These are phyloP conservation scores for Trachelus stipa DNA, from an alignment of 2,888 invertebrate genomes.

Conservation along the genomic window DNA sequence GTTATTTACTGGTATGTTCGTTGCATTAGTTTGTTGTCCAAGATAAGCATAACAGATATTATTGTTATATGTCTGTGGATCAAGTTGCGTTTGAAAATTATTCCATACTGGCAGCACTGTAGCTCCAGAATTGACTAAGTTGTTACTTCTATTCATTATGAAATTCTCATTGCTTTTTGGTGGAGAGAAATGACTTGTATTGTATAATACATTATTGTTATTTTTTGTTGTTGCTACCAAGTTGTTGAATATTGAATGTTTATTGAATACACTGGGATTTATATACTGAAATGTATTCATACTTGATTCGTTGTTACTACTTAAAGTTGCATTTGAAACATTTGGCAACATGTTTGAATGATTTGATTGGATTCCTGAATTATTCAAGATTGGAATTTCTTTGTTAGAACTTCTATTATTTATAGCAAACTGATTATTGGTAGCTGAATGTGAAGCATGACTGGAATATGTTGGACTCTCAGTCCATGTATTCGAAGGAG, in stretches of 20 bases:
- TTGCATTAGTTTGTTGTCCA: not conserved
- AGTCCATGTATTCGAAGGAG: not conserved
- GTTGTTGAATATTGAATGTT: slow-evolving; percentile 1
- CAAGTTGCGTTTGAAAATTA: slow-evolving; percentile 8
- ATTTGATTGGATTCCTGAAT: slow-evolving; percentile 11
- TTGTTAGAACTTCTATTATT: not conserved
- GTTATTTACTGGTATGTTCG: not conserved
- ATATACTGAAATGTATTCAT: not conserved
- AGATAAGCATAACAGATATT: not conserved
- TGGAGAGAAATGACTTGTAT: not conserved
- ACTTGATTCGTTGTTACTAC: not conserved
- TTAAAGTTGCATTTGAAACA: not conserved
- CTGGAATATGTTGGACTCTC: not conserved
- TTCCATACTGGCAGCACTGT: slow-evolving; percentile 7
- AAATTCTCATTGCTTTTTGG: not conserved
- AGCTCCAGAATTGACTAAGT: slow-evolving; percentile 7
- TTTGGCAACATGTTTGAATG: slow-evolving; percentile 7
- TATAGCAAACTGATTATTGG: not conserved
- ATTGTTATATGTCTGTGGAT: not conserved
- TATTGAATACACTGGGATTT: slow-evolving; percentile 3
- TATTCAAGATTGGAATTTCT: not conserved
- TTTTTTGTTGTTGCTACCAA: not conserved
- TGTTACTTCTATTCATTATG: not conserved
- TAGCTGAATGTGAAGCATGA: not conserved
- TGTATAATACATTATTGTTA: not conserved